phyloP scores from a whole-genome alignment of 2,888 invertebrate species.

The Drosophila quinaria region DNA sequence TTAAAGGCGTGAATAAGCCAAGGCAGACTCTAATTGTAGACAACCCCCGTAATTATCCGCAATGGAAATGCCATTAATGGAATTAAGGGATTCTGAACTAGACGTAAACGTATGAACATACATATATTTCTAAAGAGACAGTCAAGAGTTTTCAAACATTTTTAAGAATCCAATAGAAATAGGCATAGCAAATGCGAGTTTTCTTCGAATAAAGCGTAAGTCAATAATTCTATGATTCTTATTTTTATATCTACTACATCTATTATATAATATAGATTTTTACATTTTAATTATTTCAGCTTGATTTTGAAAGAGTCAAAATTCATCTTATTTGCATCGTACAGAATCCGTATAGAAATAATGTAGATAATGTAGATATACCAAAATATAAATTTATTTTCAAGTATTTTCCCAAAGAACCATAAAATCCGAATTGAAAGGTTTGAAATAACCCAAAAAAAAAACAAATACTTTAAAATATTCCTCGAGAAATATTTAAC shows the following conservation, averaged over 20 bases:
- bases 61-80: conserved; percentile 84
- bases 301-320: too few species aligned
- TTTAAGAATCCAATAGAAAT: not conserved
- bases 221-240: too few species aligned
- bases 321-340: too few species aligned
- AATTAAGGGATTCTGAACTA: conserved; percentile 71
- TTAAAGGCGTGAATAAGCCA: conserved; percentile 81
- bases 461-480: not conserved
- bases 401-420: not conserved
- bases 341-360: too few species aligned
- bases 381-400: not conserved
- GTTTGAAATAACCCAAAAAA: not conserved
- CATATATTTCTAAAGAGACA: conserved; percentile 3
- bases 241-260: too few species aligned
- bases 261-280: too few species aligned
- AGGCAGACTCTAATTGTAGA: conserved; percentile 74
- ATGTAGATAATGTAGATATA: too few species aligned
- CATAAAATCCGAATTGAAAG: not conserved
- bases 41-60: conserved; percentile 81
- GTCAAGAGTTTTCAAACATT: not conserved
- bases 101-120: conserved; percentile 12
- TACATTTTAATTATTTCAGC: too few species aligned
- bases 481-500: not conserved
- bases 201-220: not conserved
- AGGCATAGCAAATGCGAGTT: too few species aligned